phyloP scores from a whole-genome alignment of 2,888 invertebrate genomes.

The Lycaena phlaeas region DNA sequence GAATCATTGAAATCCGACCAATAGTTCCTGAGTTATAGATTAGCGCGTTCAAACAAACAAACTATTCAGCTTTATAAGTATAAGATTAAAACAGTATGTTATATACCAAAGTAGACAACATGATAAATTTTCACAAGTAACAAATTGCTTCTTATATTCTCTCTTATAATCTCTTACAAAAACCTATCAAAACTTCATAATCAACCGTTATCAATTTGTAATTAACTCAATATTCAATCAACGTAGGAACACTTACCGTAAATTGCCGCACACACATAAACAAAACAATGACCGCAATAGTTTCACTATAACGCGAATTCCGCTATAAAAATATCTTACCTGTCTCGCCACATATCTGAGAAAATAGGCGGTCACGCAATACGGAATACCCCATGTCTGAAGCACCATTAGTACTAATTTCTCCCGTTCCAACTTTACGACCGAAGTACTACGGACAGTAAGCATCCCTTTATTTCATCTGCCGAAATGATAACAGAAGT shows the following conservation, averaged over 20 bases:
- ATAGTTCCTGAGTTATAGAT: too few relatives aligned
- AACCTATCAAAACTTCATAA: background rate
- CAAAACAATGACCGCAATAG: slow-evolving; percentile 41
- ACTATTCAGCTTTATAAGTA: too few relatives aligned
- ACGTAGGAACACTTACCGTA: too few relatives aligned
- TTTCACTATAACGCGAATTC: slow-evolving; percentile 39
- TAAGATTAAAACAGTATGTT: background rate
- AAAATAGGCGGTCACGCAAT: slow-evolving; percentile 42
- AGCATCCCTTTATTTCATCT: slow-evolving; percentile 15
- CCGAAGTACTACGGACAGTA: slow-evolving; percentile 16
- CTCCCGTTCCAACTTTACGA: slow-evolving; percentile 26
- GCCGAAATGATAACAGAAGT: slow-evolving; percentile 15
- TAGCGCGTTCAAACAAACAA: too few relatives aligned
- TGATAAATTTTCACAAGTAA: too few relatives aligned
- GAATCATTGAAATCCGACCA: too few relatives aligned
- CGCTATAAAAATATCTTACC: slow-evolving; percentile 58
- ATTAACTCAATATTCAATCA: background rate
- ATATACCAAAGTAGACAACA: background rate
- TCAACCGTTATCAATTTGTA: slow-evolving; percentile 8
- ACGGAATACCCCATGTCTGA: slow-evolving; percentile 22
- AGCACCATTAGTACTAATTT: slow-evolving; percentile 48
- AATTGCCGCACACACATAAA: too few relatives aligned
- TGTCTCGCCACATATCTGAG: slow-evolving; percentile 31
- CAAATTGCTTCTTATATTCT: background rate
- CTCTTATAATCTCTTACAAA: too few relatives aligned